phyloP scores from a whole-genome alignment of 1,140 invertebrate species.

The Camponotus pennsylvanicus region DNA sequence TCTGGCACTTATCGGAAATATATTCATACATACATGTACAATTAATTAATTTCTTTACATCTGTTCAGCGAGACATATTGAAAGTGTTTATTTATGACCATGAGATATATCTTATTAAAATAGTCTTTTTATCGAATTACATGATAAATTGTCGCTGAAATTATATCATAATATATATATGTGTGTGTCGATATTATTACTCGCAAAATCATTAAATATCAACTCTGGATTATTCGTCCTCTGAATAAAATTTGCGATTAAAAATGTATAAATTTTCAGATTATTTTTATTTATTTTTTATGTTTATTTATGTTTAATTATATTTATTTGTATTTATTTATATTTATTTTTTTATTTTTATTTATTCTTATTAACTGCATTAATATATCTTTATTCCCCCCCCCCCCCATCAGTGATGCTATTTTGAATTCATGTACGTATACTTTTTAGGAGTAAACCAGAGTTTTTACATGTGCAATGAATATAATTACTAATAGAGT shows the following conservation, averaged over 20 bases:
- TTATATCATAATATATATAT: too few species aligned
- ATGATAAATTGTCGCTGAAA: too few species aligned
- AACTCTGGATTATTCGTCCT: too few species aligned
- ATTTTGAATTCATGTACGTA: background rate
- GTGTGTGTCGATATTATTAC: background rate
- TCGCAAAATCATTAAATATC: background rate
- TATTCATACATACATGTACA: background rate
- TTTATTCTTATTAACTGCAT: background rate
- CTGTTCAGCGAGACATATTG: background rate
- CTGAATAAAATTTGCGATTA: too few species aligned
- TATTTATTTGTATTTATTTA: too few species aligned
- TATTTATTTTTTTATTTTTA: background rate
- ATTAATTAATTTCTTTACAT: conserved; percentile 28
- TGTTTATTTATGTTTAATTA: too few species aligned
- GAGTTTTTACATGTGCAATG: background rate
- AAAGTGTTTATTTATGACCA: background rate
- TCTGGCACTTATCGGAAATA: conserved; percentile 43
- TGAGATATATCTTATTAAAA: background rate
- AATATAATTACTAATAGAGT: background rate
- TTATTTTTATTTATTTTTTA: too few species aligned
- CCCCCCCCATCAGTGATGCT: too few species aligned
- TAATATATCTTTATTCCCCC: too few species aligned
- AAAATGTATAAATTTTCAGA: too few species aligned
- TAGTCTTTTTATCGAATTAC: too few species aligned
- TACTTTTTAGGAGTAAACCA: background rate